Percentiles rank a stretch among this genome's conserved stretches.
phyloP scores from a whole-genome alignment of 2,113 vertebrate species.

The Ameiurus melas region DNA sequence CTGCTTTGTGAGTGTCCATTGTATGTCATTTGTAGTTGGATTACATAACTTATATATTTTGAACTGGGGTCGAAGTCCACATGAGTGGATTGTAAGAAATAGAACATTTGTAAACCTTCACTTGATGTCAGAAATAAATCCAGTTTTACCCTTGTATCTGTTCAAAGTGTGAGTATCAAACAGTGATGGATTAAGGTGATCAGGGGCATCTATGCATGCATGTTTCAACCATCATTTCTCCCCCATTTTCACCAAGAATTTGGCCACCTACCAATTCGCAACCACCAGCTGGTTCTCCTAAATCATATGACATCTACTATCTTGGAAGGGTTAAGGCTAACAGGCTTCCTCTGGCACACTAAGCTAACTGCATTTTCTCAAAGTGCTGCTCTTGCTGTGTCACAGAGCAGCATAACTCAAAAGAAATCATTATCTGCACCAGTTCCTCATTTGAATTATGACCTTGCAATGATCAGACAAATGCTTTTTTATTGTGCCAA shows the following conservation, averaged over 20 bases:
- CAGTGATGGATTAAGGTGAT: not conserved
- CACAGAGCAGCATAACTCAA: not conserved
- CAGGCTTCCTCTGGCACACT: not conserved
- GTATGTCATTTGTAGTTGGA: not conserved
- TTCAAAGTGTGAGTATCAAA: not conserved
- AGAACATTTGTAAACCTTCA: not conserved
- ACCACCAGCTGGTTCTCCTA: not conserved
- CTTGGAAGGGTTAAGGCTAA: not conserved
- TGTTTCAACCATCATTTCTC: not conserved
- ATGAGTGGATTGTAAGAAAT: not conserved
- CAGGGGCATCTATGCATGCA: not conserved
- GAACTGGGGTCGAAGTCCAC: not conserved
- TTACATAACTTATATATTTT: not conserved
- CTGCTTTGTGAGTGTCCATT: too few species aligned
- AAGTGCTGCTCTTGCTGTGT: not conserved
- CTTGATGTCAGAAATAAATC: not conserved
- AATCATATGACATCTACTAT: not conserved
- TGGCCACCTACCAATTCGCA: not conserved
- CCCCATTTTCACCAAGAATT: not conserved
- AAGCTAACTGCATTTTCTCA: not conserved
- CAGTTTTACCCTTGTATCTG: not conserved
- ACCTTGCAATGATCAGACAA: not conserved
- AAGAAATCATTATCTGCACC: not conserved
- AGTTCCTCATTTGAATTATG: not conserved
- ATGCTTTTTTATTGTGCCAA: not conserved